A percentile compares a stretch with the other conserved stretches of the same genome.
phyloP scores from a whole-genome alignment of 2,797 vertebrate species.

The Chaetophractus vellerosus region DNA sequence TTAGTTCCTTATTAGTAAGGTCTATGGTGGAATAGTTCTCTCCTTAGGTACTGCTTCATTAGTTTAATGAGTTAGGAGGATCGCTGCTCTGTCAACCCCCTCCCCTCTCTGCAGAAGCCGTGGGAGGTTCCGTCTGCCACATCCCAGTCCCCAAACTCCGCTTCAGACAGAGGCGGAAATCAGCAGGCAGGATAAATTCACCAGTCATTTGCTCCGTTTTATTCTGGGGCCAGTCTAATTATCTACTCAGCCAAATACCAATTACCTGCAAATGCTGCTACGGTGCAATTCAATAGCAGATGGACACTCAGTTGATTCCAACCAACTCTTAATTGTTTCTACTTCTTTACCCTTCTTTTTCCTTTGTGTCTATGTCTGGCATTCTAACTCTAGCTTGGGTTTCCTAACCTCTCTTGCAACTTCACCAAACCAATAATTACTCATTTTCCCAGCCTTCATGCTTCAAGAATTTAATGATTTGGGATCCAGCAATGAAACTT shows the following conservation, averaged over 20 bases:
- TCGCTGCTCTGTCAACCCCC: constrained; percentile 50
- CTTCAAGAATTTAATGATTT: constrained; percentile 68
- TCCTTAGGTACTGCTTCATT: constrained; percentile 64
- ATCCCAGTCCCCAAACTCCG: neutral
- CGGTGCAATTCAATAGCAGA: constrained; percentile 59
- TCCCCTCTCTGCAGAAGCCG: neutral
- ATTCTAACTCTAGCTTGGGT: constrained; percentile 46
- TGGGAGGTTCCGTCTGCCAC: constrained; percentile 59
- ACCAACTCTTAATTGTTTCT: constrained; percentile 70
- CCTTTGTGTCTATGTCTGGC: constrained; percentile 29
- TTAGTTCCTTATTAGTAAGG: constrained; percentile 73
- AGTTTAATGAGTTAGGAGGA: constrained; percentile 63
- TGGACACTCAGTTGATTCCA: constrained; percentile 68
- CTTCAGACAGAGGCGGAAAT: constrained; percentile 29
- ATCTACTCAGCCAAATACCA: constrained; percentile 71
- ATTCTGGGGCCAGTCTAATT: constrained; percentile 60
- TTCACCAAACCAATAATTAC: constrained; percentile 70
- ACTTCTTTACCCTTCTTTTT: neutral
- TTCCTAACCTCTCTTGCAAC: constrained; percentile 56
- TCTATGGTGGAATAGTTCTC: neutral
- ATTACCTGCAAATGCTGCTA: constrained; percentile 60
- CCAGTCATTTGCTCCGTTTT: neutral
- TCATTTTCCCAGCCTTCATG: constrained; percentile 39
- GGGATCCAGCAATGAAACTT: constrained; percentile 38
- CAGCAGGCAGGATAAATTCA: neutral